Evolutionary conservation across 2,888 invertebrate species (phyloP).

Genomic region (Amphipyra berbera): DNA sequence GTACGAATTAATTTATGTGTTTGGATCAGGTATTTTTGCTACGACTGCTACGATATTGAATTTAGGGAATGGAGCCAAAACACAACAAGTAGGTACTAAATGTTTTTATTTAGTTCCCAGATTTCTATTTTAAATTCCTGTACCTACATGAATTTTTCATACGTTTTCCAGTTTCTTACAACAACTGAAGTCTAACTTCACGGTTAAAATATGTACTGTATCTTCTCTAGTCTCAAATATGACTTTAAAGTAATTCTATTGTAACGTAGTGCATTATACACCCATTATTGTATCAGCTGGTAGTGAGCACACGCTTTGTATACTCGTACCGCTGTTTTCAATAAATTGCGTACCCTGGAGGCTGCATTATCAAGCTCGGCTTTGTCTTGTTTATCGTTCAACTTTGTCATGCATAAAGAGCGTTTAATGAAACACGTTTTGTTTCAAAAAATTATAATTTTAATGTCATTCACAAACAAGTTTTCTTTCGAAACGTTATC

Average conservation of each 20-base stretch:
- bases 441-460: constrained; percentile 23
- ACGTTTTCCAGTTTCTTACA: constrained; percentile 32
- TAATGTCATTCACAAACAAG: constrained; percentile 14
- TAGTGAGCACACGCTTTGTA: constrained; percentile 28
- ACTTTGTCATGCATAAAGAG: constrained; percentile 48
- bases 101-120: too few relatives aligned
- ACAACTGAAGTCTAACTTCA: constrained; percentile 26
- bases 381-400: constrained; percentile 56
- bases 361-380: constrained; percentile 56
- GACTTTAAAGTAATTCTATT: constrained; percentile 45
- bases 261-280: constrained; percentile 35
- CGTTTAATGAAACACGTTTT: constrained; percentile 32
- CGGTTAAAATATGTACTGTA: constrained; percentile 21
- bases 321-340: constrained; percentile 43
- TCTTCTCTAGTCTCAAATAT: constrained; percentile 36
- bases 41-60: too few relatives aligned
- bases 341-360: constrained; percentile 54
- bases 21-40: too few relatives aligned
- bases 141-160: constrained; percentile 34
- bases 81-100: too few relatives aligned
- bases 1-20: too few relatives aligned
- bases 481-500: constrained; percentile 26
- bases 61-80: too few relatives aligned
- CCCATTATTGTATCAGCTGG: constrained; percentile 39
- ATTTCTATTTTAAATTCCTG: constrained; percentile 4